phyloP scores from a whole-genome alignment of 2,113 vertebrate species.

The Menidia beryllina region DNA sequence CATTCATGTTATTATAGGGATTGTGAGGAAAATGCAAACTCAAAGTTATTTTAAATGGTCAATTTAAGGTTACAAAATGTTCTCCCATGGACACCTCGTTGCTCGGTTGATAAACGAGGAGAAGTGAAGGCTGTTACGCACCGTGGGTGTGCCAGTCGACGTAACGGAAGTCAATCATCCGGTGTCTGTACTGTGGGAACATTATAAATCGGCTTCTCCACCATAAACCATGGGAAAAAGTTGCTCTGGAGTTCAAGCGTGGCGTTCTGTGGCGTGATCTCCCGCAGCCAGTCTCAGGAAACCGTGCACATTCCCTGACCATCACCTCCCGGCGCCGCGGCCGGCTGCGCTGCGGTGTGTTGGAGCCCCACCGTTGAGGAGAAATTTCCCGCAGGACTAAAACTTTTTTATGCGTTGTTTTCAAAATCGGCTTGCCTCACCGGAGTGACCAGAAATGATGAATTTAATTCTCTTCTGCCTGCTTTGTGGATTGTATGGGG shows the following conservation, averaged over 20 bases:
- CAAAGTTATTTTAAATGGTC: background rate
- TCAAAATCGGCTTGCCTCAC: conserved; percentile 10
- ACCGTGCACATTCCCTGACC: conserved; percentile 25
- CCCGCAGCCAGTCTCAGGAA: conserved; percentile 61
- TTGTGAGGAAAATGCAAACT: background rate
- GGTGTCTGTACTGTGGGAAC: conserved; percentile 76
- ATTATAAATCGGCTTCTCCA: conserved; percentile 76
- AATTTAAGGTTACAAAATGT: background rate
- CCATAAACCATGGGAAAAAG: conserved; percentile 70
- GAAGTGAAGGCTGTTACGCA: conserved; percentile 34
- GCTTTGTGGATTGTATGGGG: conserved; percentile 81
- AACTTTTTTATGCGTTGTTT: conserved; percentile 10
- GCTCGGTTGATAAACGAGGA: background rate
- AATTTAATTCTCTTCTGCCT: conserved; percentile 70
- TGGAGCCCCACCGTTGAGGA: background rate
- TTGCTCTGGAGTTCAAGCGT: conserved; percentile 66
- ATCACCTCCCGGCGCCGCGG: conserved; percentile 35
- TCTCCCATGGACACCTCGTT: background rate
- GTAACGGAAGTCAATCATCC: conserved; percentile 73
- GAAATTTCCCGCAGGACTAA: conserved; percentile 54
- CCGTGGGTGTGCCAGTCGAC: conserved; percentile 73
- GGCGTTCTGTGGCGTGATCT: conserved; percentile 67
- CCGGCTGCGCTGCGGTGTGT: conserved; percentile 10
- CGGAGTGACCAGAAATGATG: conserved; percentile 71
- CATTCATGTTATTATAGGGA: background rate